phyloP scores from a whole-genome alignment of 2,113 vertebrate species.

The Philantomba maxwellii region DNA sequence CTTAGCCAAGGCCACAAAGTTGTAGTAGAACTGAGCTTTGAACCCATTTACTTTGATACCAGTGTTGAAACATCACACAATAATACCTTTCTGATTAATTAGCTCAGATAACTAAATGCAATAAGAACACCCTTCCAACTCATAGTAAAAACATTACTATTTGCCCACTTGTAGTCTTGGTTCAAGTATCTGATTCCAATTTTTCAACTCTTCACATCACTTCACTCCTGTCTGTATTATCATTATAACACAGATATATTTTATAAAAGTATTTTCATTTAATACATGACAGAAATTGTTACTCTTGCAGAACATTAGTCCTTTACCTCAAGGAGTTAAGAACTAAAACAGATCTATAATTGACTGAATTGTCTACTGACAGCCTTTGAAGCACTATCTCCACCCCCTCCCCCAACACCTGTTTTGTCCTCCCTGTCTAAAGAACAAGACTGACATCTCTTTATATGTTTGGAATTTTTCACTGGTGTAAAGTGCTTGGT shows the following conservation, averaged over 20 bases:
- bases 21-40: not conserved
- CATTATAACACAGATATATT: slow-evolving; percentile 7
- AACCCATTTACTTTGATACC: not conserved
- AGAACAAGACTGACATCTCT: slow-evolving; percentile 74
- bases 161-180: not conserved
- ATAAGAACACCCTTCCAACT: not conserved
- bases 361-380: slow-evolving; percentile 73
- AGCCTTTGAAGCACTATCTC: slow-evolving; percentile 71
- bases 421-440: slow-evolving; percentile 33
- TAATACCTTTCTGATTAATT: not conserved
- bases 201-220: slow-evolving; percentile 33
- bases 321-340: slow-evolving; percentile 78
- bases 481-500: slow-evolving; percentile 73
- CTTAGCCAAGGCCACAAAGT: not conserved
- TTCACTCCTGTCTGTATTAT: not conserved
- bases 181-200: not conserved
- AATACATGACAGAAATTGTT: slow-evolving; percentile 57
- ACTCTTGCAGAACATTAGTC: slow-evolving; percentile 38
- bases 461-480: slow-evolving; percentile 77
- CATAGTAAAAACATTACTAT: not conserved
- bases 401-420: not conserved
- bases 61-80: not conserved
- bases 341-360: slow-evolving; percentile 75
- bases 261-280: slow-evolving; percentile 51
- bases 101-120: not conserved